Evolutionary conservation across 2,797 vertebrate genomes (phyloP).

Genomic region (Acanthornis magna): DNA sequence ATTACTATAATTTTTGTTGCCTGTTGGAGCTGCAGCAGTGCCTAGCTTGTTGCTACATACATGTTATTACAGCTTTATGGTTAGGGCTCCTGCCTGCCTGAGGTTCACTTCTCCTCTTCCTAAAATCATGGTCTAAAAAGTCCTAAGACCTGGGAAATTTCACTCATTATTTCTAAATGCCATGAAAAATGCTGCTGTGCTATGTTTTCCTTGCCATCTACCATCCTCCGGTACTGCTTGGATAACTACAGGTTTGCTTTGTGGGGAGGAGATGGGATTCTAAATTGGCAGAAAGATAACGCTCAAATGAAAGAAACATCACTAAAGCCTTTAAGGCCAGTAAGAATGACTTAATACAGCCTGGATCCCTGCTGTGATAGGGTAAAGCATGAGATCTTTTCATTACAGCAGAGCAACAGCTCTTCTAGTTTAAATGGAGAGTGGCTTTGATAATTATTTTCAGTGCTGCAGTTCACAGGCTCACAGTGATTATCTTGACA

Average conservation of each 20-base stretch:
- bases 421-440: not conserved
- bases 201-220: not conserved
- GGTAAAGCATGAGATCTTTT: constrained; percentile 13
- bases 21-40: not conserved
- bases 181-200: not conserved
- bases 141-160: not conserved
- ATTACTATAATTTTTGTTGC: not conserved
- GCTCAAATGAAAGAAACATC: constrained; percentile 2
- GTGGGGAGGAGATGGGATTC: constrained; percentile 15
- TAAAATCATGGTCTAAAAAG: not conserved
- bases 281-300: constrained; percentile 4
- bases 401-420: not conserved
- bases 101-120: not conserved
- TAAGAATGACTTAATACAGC: constrained; percentile 12
- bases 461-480: not conserved
- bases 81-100: not conserved
- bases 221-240: not conserved
- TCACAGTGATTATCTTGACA: not conserved
- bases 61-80: not conserved
- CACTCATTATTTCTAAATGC: constrained; percentile 5
- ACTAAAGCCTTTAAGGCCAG: not conserved
- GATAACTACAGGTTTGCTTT: constrained; percentile 1
- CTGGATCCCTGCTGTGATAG: not conserved
- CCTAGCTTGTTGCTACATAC: not conserved
- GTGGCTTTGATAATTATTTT: not conserved